A percentile compares a stretch with the other conserved stretches of the same genome.
These are phyloP conservation scores for Colletes gigas DNA, from an alignment of 1,140 invertebrate genomes.

Conservation along the genomic window DNA sequence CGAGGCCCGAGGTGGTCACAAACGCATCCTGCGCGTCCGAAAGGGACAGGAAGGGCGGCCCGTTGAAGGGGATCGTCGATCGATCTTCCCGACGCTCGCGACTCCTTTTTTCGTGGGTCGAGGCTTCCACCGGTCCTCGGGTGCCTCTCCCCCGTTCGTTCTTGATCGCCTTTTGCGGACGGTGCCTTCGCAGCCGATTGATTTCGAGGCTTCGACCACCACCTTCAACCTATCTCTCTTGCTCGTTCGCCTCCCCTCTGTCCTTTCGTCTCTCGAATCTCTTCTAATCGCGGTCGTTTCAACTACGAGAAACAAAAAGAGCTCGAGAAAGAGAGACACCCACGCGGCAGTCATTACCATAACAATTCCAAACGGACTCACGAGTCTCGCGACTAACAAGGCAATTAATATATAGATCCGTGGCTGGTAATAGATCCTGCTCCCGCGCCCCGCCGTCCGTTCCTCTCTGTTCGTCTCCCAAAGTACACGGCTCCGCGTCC, in stretches of 20 bases:
- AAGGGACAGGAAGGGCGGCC: constrained; percentile 59
- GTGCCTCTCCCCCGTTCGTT: background rate
- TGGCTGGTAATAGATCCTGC: constrained; percentile 19
- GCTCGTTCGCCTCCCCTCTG: background rate
- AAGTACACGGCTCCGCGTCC: constrained; percentile 18
- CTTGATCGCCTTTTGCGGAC: constrained; percentile 17
- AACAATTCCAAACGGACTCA: constrained; percentile 16
- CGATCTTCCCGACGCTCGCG: constrained; percentile 64
- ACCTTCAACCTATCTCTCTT: background rate
- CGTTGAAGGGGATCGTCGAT: constrained; percentile 63
- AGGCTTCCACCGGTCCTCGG: constrained; percentile 10
- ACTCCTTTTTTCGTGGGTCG: constrained; percentile 55
- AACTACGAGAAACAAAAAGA: background rate
- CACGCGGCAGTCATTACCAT: constrained; percentile 16
- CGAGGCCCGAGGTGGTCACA: constrained; percentile 64
- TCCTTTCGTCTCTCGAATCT: background rate
- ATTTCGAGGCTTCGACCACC: constrained; percentile 12
- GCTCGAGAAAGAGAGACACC: background rate
- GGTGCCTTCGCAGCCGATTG: constrained; percentile 18
- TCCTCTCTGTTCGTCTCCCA: constrained; percentile 20
- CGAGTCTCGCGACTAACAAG: constrained; percentile 31
- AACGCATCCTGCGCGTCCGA: constrained; percentile 28
- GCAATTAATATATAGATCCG: constrained; percentile 60
- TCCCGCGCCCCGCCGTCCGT: background rate
- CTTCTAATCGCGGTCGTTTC: background rate